Evolutionary conservation across 2,797 vertebrate species (phyloP).

Genomic region (Coracias cyanogaster): DNA sequence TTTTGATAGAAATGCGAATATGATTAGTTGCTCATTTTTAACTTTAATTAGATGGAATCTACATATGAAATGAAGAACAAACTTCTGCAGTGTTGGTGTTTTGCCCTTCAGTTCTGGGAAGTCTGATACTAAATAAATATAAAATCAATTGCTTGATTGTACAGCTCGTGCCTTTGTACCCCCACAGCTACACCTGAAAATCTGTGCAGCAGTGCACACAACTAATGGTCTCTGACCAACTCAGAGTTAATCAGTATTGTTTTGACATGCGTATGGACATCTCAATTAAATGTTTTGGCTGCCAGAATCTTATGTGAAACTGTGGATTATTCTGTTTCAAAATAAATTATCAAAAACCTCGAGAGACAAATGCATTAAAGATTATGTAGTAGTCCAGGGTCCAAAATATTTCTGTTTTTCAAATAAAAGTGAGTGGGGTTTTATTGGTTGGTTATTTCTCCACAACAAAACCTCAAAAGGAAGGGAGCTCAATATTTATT

Average conservation of each 20-base stretch:
- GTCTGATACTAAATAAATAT: background rate
- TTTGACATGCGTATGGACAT: background rate
- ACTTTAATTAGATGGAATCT: background rate
- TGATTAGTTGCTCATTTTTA: background rate
- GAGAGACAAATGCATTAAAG: background rate
- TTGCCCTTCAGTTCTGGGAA: background rate
- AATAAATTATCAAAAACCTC: background rate
- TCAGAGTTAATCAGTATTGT: background rate
- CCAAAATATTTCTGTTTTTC: background rate
- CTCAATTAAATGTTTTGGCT: background rate
- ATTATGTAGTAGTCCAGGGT: background rate
- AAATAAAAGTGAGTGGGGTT: background rate
- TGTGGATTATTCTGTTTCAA: background rate
- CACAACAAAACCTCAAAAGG: background rate
- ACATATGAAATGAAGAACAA: background rate
- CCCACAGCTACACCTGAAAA: background rate
- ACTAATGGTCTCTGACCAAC: background rate
- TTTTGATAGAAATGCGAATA: background rate
- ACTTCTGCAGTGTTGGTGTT: background rate
- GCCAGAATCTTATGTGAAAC: background rate
- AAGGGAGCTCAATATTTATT: background rate
- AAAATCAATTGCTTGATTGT: background rate
- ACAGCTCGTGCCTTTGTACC: background rate
- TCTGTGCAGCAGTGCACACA: background rate
- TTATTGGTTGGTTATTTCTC: background rate